A percentile compares a stretch with the other conserved stretches of the same genome.
These are phyloP conservation scores for Caranx melampygus DNA, from an alignment of 2,113 vertebrate species.

Conservation along the genomic window DNA sequence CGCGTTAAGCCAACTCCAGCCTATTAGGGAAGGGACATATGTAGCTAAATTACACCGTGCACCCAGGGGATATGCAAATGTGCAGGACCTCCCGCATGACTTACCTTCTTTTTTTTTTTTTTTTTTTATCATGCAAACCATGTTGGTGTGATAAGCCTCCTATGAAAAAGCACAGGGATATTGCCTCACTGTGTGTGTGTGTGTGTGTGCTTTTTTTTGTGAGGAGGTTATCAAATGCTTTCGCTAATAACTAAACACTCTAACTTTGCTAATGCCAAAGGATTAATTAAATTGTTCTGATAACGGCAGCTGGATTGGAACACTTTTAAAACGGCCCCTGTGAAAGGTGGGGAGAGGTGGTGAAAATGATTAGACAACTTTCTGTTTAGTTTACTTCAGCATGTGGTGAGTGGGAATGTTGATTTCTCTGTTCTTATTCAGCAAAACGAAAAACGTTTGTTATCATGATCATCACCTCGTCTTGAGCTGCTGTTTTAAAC, in stretches of 20 bases:
- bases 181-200: slow-evolving; percentile 31
- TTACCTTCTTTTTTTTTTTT: slow-evolving; percentile 77
- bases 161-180: slow-evolving; percentile 59
- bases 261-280: slow-evolving; percentile 66
- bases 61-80: slow-evolving; percentile 83
- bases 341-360: slow-evolving; percentile 25
- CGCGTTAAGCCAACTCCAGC: slow-evolving; percentile 69
- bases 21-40: slow-evolving; percentile 83
- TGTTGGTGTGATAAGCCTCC: slow-evolving; percentile 71
- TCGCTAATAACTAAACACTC: slow-evolving; percentile 56
- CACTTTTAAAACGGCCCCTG: slow-evolving; percentile 48
- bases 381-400: slow-evolving; percentile 2
- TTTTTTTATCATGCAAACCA: slow-evolving; percentile 80
- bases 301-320: slow-evolving; percentile 61
- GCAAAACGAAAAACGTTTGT: background rate
- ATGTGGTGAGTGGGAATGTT: background rate
- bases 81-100: slow-evolving; percentile 78
- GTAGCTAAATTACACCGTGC: slow-evolving; percentile 83
- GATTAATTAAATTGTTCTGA: slow-evolving; percentile 68
- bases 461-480: background rate
- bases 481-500: slow-evolving; percentile 12
- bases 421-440: background rate
- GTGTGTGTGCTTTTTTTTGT: slow-evolving; percentile 54
- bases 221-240: slow-evolving; percentile 68
- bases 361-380: slow-evolving; percentile 8